Conservation (phyloP, 1,140 invertebrate genomes). For the Metaphire vulgaris region DNA sequence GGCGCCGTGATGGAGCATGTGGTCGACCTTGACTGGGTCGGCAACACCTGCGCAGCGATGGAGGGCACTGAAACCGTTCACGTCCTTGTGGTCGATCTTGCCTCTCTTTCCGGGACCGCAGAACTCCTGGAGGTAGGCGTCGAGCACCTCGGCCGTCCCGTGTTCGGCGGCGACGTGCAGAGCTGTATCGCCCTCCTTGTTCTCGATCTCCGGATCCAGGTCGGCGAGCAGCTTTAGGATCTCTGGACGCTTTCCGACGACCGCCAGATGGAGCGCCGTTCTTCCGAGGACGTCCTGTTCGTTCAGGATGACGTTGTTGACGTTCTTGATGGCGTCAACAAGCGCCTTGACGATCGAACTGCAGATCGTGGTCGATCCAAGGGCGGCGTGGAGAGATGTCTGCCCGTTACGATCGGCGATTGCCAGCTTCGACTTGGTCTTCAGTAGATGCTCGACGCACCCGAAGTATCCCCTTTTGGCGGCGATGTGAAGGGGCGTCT, state of each 20-base stretch:
- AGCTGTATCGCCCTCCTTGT: conserved; percentile 38
- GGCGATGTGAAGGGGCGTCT: conserved; percentile 50
- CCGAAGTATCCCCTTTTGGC: conserved; percentile 40
- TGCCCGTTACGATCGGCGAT: conserved; percentile 16
- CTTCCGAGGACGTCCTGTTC: conserved; percentile 39
- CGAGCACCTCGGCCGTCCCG: conserved; percentile 34
- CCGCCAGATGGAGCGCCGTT: conserved; percentile 43
- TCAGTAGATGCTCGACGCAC: conserved; percentile 38
- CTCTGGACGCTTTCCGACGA: conserved; percentile 38
- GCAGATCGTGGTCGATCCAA: conserved; percentile 2
- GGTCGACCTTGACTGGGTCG: conserved; percentile 6
- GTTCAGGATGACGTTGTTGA: conserved; percentile 34
- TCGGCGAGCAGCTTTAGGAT: conserved; percentile 39
- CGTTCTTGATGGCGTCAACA: conserved; percentile 7
- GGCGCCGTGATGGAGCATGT: conserved; percentile 13
- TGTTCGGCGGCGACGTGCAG: conserved; percentile 41
- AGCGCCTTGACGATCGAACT: conserved; percentile 7
- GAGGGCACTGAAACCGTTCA: conserved; percentile 12
- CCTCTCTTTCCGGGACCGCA: not conserved
- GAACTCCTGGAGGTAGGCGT: conserved; percentile 32
- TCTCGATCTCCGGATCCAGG: conserved; percentile 32
- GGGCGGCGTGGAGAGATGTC: conserved; percentile 14
- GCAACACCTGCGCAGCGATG: conserved; percentile 9
- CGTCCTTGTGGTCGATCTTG: conserved; percentile 16
- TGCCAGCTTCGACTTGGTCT: conserved; percentile 38